Evolutionary conservation across 2,797 vertebrate species (phyloP), one percentile per base, ranked within the genome.

Genomic region (Oreochromis grahami): DNA sequence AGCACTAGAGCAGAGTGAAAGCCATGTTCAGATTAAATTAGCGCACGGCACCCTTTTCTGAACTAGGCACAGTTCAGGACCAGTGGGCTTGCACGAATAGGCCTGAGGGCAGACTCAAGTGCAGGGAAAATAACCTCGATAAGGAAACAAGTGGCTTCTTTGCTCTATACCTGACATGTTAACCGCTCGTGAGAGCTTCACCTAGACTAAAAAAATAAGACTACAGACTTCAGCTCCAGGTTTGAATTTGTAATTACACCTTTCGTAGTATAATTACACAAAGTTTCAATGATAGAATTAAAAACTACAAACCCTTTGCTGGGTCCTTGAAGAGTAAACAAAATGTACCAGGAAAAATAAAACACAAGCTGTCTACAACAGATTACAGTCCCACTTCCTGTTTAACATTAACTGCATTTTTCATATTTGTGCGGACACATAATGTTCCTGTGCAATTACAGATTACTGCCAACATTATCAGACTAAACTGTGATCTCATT

Each of bases 1-100:
- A 92, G 84, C 77, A 26, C 29, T 17, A 29, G 79, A 80, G 91
- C 82, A 91, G 84, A 92, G 90, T 89, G 84, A 91, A 94, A 89
- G 74, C 81, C 79, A 84, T 90, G 91, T 87, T 90, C 79, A 82
- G 74, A 93, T 94, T 84, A 88, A 93, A 92, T 84, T 86, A 91
- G 84, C 21, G 56, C 76, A 78, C 2, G 45, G 84, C 83, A 85
- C 84, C 82, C 85, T 89, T 89, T 92, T 83, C 55, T 84, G 87
- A 94, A 87, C 81, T n/a, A 68, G 85, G 65, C 82, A 76, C 58
- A 84, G 83, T 86, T 70, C 68, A 87, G 77, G 21, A 85, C 81
- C 74, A 80, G 81, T 83, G 82, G 85, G 72, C 48, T 87, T 80
- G 83, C 63, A 78, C 60, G 55, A 86, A 87, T 82, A 32, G 51